A percentile compares a stretch with the other conserved stretches of the same genome.
Evolutionary conservation across 1,140 invertebrate species (phyloP).

Genomic region (Drosophila hydei): DNA sequence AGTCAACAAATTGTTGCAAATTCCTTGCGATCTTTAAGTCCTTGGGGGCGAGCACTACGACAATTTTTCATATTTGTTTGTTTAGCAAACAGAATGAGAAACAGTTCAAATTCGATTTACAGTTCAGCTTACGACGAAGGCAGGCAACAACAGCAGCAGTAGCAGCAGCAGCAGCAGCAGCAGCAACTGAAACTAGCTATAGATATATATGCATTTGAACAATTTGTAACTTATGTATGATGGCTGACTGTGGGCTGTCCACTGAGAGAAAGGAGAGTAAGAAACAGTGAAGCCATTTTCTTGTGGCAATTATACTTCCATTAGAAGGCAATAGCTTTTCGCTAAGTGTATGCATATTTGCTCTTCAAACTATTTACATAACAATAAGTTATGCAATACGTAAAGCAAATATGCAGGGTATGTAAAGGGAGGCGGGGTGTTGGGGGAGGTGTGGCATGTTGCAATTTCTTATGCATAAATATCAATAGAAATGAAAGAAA

Average conservation of each 20-base stretch:
- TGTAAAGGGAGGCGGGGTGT: neutral
- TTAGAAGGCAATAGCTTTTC: neutral
- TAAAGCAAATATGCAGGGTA: neutral
- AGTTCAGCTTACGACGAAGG: too few relatives aligned
- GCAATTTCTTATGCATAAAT: slow-evolving; percentile 44
- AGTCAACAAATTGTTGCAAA: too few relatives aligned
- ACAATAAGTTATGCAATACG: neutral
- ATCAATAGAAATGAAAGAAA: slow-evolving; percentile 36
- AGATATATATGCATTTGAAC: too few relatives aligned
- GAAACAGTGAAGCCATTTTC: neutral
- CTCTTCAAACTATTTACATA: slow-evolving; percentile 6
- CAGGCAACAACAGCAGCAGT: too few relatives aligned
- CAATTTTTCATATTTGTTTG: neutral
- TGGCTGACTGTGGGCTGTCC: too few relatives aligned
- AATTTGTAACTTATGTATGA: too few relatives aligned
- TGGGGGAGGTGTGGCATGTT: slow-evolving; percentile 2
- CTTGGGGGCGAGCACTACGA: too few relatives aligned
- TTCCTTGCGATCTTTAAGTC: too few relatives aligned
- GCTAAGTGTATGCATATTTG: neutral
- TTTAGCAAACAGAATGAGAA: slow-evolving; percentile 1
- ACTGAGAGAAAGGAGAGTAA: too few relatives aligned
- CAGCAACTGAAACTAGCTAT: too few relatives aligned
- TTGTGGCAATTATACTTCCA: too few relatives aligned
- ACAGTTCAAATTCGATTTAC: slow-evolving; percentile 2
- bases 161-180: too few relatives aligned